These are phyloP conservation scores for Monopis laevigella DNA, from an alignment of 2,888 invertebrate species.

Conservation along the genomic window DNA sequence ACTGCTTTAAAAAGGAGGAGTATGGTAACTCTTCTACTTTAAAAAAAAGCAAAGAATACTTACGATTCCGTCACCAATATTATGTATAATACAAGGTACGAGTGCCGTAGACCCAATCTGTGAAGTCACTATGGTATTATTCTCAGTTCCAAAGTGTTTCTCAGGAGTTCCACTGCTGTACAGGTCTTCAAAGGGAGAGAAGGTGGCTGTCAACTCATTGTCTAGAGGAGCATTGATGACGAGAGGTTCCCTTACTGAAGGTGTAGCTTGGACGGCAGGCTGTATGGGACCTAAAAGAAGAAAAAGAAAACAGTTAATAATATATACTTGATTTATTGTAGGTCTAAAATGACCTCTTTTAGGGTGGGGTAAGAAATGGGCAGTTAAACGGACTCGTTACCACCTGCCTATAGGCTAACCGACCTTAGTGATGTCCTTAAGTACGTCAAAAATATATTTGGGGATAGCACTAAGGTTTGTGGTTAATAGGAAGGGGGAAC, in stretches of 20 bases:
- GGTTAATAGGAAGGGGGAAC: too few relatives aligned
- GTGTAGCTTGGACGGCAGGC: constrained; percentile 13
- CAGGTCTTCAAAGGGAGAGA: constrained; percentile 50
- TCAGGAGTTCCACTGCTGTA: constrained; percentile 63
- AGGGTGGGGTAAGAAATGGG: too few relatives aligned
- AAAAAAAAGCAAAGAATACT: too few relatives aligned
- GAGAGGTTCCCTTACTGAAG: not conserved
- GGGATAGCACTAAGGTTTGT: too few relatives aligned
- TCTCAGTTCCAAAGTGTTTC: constrained; percentile 84
- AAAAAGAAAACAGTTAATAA: not conserved
- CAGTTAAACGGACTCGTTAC: too few relatives aligned
- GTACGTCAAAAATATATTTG: too few relatives aligned
- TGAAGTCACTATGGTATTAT: constrained; percentile 82
- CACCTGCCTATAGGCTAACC: too few relatives aligned
- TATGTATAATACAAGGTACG: constrained; percentile 84
- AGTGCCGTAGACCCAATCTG: constrained; percentile 87
- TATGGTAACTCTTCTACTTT: too few relatives aligned
- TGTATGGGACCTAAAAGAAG: constrained; percentile 24
- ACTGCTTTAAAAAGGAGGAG: too few relatives aligned
- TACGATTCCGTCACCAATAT: constrained; percentile 89
- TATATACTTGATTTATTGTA: too few relatives aligned
- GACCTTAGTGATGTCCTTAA: too few relatives aligned
- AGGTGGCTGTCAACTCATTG: constrained; percentile 54
- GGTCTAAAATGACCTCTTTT: too few relatives aligned
- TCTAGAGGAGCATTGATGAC: constrained; percentile 28